phyloP scores from a whole-genome alignment of 2,113 vertebrate species.

The Spermophilus dauricus region DNA sequence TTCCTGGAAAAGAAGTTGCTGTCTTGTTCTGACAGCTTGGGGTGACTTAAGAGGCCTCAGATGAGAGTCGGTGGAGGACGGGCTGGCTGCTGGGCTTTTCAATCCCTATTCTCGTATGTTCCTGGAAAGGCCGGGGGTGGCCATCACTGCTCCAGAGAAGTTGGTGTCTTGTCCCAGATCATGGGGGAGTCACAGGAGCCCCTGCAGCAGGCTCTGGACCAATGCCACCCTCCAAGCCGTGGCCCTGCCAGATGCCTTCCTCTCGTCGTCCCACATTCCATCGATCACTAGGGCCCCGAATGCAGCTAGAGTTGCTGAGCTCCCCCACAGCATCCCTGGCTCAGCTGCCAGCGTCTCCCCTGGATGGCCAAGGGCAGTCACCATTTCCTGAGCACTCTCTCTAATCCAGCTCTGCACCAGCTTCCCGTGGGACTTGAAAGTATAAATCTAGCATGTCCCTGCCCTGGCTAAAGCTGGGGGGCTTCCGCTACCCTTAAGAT shows the following conservation, averaged over 20 bases:
- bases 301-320: neutral
- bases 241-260: neutral
- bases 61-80: too few species aligned
- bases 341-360: neutral
- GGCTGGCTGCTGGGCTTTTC: neutral
- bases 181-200: neutral
- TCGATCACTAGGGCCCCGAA: rapidly evolving
- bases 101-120: neutral
- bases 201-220: neutral
- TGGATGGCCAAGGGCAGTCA: neutral
- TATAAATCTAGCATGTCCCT: neutral
- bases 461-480: neutral
- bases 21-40: too few species aligned
- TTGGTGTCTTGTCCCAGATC: neutral
- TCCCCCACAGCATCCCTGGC: neutral
- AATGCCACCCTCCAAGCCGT: neutral
- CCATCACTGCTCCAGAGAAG: neutral
- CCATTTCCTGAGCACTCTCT: neutral
- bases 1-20: neutral
- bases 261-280: neutral
- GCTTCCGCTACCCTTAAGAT: neutral
- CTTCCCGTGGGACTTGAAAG: neutral
- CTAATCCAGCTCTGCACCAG: neutral
- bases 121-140: neutral
- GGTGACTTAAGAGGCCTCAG: too few species aligned